Conservation (phyloP, 2,888 invertebrate species). For the Zhuqinia jingwanae region DNA sequence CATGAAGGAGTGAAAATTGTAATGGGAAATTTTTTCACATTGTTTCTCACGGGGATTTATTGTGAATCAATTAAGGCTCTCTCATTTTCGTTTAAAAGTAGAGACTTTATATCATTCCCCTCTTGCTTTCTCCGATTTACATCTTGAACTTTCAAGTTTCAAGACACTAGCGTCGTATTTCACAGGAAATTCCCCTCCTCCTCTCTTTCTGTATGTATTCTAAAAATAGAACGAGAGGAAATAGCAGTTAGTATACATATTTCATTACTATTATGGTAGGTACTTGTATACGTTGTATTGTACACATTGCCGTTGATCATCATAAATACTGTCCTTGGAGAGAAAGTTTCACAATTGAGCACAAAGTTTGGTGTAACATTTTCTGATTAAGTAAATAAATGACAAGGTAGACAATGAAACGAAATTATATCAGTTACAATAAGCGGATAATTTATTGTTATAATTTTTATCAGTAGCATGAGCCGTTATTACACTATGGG, state of each 20-base stretch:
- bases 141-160: slow-evolving; percentile 13
- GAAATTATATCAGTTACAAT: slow-evolving; percentile 1
- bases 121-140: not conserved
- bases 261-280: slow-evolving; percentile 1
- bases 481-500: not conserved
- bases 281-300: not conserved
- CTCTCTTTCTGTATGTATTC: slow-evolving; percentile 5
- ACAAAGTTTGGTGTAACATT: slow-evolving; percentile 40
- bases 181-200: slow-evolving; percentile 13
- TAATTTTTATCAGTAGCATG: slow-evolving; percentile 30
- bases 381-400: slow-evolving; percentile 26
- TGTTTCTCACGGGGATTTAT: slow-evolving; percentile 69
- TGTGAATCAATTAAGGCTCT: slow-evolving; percentile 67
- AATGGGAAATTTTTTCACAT: slow-evolving; percentile 51
- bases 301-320: not conserved
- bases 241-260: not conserved
- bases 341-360: slow-evolving; percentile 10
- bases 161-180: slow-evolving; percentile 23
- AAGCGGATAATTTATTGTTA: slow-evolving; percentile 38
- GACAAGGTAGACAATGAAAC: slow-evolving; percentile 31
- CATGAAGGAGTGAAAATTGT: too few relatives aligned
- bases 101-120: slow-evolving; percentile 15
- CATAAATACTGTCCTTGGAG: too few relatives aligned
- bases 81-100: slow-evolving; percentile 20
- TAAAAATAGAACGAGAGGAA: slow-evolving; percentile 31